These are phyloP conservation scores for Uromys caudimaculatus DNA, from an alignment of 2,797 vertebrate species.

Conservation along the genomic window DNA sequence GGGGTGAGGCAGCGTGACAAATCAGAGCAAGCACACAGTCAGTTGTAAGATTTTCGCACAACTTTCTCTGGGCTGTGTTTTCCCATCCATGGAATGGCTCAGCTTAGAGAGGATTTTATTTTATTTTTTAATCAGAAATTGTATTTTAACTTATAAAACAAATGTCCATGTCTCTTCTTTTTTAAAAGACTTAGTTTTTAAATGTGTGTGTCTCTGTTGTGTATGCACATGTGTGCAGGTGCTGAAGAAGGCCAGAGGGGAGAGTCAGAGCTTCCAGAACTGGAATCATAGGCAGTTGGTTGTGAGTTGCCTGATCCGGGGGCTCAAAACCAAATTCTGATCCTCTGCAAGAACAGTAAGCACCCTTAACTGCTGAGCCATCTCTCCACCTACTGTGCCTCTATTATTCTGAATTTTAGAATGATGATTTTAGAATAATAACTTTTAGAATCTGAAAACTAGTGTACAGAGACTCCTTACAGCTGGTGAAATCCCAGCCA, in stretches of 20 bases:
- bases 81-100: neutral
- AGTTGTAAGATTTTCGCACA: constrained; percentile 34
- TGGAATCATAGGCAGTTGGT: neutral
- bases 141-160: constrained; percentile 58
- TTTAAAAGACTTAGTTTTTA: neutral
- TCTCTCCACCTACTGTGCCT: neutral
- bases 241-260: neutral
- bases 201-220: neutral
- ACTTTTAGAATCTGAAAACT: neutral
- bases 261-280: neutral
- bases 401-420: neutral
- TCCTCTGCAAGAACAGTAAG: neutral
- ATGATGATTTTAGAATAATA: neutral
- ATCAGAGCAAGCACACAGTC: neutral
- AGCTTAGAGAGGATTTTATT: neutral
- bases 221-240: too few species aligned
- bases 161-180: neutral
- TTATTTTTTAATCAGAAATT: constrained; percentile 35
- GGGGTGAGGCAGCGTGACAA: constrained; percentile 5
- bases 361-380: neutral
- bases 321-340: neutral
- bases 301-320: neutral
- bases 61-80: constrained; percentile 13
- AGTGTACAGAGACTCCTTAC: neutral
- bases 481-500: neutral